Conservation (phyloP, 2,797 vertebrate species). For the Anguilla megastoma region DNA sequence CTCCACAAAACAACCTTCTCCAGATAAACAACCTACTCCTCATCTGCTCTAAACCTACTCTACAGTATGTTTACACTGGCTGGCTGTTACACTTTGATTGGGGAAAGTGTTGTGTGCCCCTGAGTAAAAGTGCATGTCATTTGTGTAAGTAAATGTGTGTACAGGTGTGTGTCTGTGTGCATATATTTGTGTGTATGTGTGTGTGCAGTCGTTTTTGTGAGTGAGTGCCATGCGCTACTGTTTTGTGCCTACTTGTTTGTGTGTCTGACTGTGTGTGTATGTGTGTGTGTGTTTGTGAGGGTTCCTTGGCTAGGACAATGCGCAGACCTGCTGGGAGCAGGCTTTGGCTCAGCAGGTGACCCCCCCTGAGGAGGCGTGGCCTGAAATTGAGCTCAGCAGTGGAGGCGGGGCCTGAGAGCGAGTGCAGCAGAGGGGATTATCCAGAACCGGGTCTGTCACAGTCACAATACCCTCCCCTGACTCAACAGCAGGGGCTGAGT, state of each 20-base stretch:
- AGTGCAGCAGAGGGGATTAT: slow-evolving; percentile 30
- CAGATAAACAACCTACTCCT: background rate
- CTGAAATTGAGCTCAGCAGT: background rate
- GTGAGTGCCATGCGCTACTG: background rate
- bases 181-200: background rate
- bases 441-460: slow-evolving; percentile 30
- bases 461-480: slow-evolving; percentile 33
- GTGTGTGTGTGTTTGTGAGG: background rate
- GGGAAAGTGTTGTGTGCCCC: background rate
- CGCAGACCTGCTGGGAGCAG: slow-evolving; percentile 32
- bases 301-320: background rate
- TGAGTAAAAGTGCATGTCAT: background rate
- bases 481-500: slow-evolving; percentile 32
- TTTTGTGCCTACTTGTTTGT: background rate
- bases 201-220: background rate
- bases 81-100: slow-evolving; percentile 47
- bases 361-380: background rate
- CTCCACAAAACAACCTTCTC: background rate
- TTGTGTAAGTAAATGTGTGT: background rate
- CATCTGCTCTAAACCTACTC: slow-evolving; percentile 64
- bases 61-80: slow-evolving; percentile 58
- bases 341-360: slow-evolving; percentile 31
- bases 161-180: slow-evolving; percentile 3
- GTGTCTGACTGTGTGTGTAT: background rate
- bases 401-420: background rate